Percentiles rank a stretch among this genome's conserved stretches.
Conservation (phyloP, 2,797 vertebrate genomes). For the Leptatherina wallacei region DNA sequence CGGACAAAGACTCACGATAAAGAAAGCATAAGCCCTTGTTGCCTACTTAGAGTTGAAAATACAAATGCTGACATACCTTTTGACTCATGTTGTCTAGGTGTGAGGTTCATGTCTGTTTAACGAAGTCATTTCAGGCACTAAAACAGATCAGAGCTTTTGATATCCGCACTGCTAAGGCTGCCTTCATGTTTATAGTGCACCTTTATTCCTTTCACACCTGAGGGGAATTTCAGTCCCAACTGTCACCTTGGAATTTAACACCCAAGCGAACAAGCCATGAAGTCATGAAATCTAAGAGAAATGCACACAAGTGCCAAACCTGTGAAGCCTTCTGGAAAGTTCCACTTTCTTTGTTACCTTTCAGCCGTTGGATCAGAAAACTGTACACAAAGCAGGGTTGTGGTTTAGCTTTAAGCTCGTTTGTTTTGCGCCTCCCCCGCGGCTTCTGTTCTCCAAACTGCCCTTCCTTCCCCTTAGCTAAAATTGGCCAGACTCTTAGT, state of each 20-base stretch:
- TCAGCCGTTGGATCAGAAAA: conserved; percentile 44
- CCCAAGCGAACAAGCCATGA: conserved; percentile 40
- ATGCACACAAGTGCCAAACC: conserved; percentile 7
- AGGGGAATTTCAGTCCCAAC: conserved; percentile 52
- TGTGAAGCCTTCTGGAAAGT: conserved; percentile 20
- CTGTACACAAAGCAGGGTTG: conserved; percentile 44
- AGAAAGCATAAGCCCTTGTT: conserved; percentile 43
- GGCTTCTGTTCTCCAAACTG: conserved; percentile 68
- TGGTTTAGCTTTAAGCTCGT: conserved; percentile 40
- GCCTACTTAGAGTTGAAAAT: conserved; percentile 25
- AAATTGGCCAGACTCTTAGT: conserved; percentile 68
- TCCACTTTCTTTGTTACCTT: conserved; percentile 56
- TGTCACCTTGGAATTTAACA: conserved; percentile 60
- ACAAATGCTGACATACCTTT: conserved; percentile 44
- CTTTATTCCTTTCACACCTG: conserved; percentile 47
- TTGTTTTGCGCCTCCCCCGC: conserved; percentile 63
- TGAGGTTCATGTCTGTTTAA: conserved; percentile 57
- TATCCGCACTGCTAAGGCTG: conserved; percentile 21
- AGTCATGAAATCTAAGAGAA: conserved; percentile 55
- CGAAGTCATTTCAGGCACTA: conserved; percentile 20
- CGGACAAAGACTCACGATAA: conserved; percentile 39
- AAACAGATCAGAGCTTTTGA: conserved; percentile 48
- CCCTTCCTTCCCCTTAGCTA: conserved; percentile 82
- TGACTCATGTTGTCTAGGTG: conserved; percentile 57
- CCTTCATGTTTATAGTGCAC: conserved; percentile 37